These are phyloP conservation scores for Camelus dromedarius DNA, from an alignment of 2,113 vertebrate species.

Conservation along the genomic window DNA sequence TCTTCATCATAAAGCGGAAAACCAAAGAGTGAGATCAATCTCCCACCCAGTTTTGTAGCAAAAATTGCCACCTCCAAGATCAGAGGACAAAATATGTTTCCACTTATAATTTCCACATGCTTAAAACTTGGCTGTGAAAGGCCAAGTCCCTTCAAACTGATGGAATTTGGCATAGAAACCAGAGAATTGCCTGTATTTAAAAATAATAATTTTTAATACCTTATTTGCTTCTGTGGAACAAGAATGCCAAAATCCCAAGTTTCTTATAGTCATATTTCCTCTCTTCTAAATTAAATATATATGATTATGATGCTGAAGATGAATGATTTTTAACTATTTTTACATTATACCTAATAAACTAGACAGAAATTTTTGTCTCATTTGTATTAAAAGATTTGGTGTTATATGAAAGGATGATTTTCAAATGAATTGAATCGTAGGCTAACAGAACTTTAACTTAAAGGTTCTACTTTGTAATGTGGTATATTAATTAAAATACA, in stretches of 20 bases:
- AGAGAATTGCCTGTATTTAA: conserved; percentile 3
- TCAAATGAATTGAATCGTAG: conserved; percentile 3
- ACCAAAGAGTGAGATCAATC: conserved; percentile 37
- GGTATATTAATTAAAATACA: neutral
- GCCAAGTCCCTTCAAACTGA: neutral
- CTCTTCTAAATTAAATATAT: conserved; percentile 6
- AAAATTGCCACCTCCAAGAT: conserved; percentile 39
- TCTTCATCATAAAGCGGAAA: conserved; percentile 52
- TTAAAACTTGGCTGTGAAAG: conserved; percentile 71
- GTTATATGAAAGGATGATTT: conserved; percentile 11
- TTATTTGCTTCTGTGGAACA: neutral
- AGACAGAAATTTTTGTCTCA: neutral
- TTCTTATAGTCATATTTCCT: conserved; percentile 44
- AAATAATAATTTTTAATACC: conserved; percentile 45
- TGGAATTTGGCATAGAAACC: conserved; percentile 34
- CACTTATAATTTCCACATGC: conserved; percentile 27
- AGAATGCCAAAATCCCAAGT: neutral
- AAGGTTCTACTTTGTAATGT: neutral
- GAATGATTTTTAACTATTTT: conserved; percentile 26
- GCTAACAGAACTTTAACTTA: neutral
- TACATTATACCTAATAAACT: neutral
- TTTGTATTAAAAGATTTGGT: neutral
- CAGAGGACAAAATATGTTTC: conserved; percentile 47
- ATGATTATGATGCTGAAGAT: neutral
- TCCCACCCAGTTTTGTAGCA: neutral